Evolutionary conservation across 1,140 invertebrate genomes (phyloP).

Genomic region (Sminthurinus signatus): DNA sequence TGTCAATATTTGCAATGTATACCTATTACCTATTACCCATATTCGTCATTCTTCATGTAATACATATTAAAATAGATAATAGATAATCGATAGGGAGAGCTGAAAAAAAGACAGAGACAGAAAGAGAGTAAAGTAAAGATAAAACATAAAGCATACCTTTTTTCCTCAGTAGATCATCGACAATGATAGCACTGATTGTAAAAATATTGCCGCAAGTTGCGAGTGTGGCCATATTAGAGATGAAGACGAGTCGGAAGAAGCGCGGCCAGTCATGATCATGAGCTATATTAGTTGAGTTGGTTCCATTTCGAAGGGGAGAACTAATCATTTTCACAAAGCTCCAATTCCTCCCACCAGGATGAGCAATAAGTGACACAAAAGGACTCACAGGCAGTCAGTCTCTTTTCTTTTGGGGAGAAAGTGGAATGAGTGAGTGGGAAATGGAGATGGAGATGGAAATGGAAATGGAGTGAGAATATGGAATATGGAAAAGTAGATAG

Average conservation of each 20-base stretch:
- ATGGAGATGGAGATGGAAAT: too few relatives aligned
- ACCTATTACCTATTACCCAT: not conserved
- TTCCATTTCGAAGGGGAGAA: constrained; percentile 3
- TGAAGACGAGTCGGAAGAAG: constrained; percentile 58
- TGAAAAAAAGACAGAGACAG: not conserved
- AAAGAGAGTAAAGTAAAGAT: not conserved
- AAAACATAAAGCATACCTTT: constrained; percentile 50
- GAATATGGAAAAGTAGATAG: too few relatives aligned
- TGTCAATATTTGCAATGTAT: too few relatives aligned
- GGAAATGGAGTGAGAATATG: too few relatives aligned
- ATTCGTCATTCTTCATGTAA: not conserved
- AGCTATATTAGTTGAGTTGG: constrained; percentile 2
- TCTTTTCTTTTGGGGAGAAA: too few relatives aligned
- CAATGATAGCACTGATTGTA: constrained; percentile 67
- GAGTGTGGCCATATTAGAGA: constrained; percentile 57
- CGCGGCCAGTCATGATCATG: constrained; percentile 56
- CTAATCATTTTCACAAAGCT: too few relatives aligned
- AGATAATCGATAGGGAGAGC: not conserved
- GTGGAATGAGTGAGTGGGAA: too few relatives aligned
- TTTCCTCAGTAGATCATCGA: constrained; percentile 63
- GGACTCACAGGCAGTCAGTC: too few relatives aligned
- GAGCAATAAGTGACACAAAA: too few relatives aligned
- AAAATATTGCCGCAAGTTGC: constrained; percentile 68
- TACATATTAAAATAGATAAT: not conserved
- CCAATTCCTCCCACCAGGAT: too few relatives aligned